Evolutionary conservation across 2,888 invertebrate species (phyloP).

Genomic region (Spialia ferax): DNA sequence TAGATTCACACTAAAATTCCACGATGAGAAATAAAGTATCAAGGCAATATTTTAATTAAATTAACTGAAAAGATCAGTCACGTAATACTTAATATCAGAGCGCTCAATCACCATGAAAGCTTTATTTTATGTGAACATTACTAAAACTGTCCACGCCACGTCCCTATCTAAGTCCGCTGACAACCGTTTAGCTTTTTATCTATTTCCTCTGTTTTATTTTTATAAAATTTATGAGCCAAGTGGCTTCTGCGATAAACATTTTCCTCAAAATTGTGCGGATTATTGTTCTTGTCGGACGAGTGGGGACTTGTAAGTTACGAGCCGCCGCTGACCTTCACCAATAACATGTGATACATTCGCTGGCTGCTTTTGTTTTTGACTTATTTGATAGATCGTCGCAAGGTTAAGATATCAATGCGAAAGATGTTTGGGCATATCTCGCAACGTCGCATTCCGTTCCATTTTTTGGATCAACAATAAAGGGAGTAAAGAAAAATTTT

Average conservation of each 20-base stretch:
- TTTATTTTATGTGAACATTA: conserved; percentile 35
- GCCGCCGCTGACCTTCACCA: conserved; percentile 68
- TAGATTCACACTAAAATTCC: neutral
- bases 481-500: conserved; percentile 63
- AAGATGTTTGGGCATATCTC: conserved; percentile 36
- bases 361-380: conserved; percentile 38
- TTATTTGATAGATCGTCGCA: conserved; percentile 22
- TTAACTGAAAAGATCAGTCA: neutral
- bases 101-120: neutral
- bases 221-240: conserved; percentile 80
- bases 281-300: conserved; percentile 80
- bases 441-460: conserved; percentile 48
- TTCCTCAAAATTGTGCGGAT: conserved; percentile 78
- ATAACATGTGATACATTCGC: conserved; percentile 47
- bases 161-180: conserved; percentile 57
- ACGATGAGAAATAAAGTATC: neutral
- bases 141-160: conserved; percentile 61
- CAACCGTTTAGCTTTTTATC: conserved; percentile 78
- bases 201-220: conserved; percentile 80
- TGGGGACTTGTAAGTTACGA: conserved; percentile 75
- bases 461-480: conserved; percentile 70
- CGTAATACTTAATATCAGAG: neutral
- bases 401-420: conserved; percentile 5
- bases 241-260: conserved; percentile 81
- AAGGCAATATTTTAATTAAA: neutral